phyloP scores from a whole-genome alignment of 2,888 invertebrate species.

The Hemicrepidius hirtus region DNA sequence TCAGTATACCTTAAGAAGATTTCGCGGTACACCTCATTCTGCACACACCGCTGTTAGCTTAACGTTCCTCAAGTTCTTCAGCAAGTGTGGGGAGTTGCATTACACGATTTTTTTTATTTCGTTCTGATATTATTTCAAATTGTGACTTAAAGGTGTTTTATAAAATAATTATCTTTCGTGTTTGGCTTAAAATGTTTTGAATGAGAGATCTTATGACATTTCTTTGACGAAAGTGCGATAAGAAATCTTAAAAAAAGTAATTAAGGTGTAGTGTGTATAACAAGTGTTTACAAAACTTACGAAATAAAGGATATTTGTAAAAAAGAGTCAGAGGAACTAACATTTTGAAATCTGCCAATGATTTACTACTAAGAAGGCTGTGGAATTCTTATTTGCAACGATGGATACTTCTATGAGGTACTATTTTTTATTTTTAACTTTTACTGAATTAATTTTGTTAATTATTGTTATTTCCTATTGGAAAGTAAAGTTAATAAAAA shows the following conservation, averaged over 20 bases:
- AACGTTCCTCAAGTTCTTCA: slow-evolving; percentile 33
- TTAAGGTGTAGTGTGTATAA: slow-evolving; percentile 39
- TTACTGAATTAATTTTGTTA: slow-evolving; percentile 51
- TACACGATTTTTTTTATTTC: neutral
- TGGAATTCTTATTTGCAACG: slow-evolving; percentile 49
- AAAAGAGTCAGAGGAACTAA: slow-evolving; percentile 40
- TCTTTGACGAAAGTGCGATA: slow-evolving; percentile 41
- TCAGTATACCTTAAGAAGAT: slow-evolving; percentile 54
- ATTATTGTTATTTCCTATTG: slow-evolving; percentile 40
- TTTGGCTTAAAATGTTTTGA: no score
- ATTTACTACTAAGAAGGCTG: slow-evolving; percentile 39
- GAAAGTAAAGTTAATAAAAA: slow-evolving; percentile 32
- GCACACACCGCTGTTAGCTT: slow-evolving; percentile 45
- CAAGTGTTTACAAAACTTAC: slow-evolving; percentile 35
- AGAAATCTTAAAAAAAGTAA: slow-evolving; percentile 38
- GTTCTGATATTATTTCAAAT: neutral
- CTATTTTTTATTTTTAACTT: slow-evolving; percentile 49
- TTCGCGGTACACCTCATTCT: slow-evolving; percentile 55
- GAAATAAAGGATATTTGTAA: slow-evolving; percentile 51
- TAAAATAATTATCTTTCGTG: no score
- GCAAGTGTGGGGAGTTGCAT: neutral
- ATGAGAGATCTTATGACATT: slow-evolving; percentile 30
- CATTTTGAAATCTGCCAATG: slow-evolving; percentile 50
- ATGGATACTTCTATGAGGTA: slow-evolving; percentile 51
- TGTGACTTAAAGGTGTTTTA: no score